Base-by-base conservation (phyloP, 2,888 invertebrate genomes). In the Caenorhabditis japonica region DNA sequence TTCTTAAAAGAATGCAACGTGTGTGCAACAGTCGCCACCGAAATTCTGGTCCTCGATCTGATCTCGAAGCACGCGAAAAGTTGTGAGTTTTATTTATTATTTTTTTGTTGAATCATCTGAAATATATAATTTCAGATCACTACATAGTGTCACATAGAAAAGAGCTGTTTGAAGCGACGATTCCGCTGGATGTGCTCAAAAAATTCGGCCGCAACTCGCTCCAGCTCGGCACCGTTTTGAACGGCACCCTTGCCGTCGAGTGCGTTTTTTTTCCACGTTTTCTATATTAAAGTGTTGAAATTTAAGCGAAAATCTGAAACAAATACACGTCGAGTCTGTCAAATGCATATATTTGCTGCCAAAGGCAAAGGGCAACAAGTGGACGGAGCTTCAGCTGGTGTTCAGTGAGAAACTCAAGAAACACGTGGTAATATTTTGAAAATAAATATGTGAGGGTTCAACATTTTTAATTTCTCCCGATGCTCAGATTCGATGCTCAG, bases 401-500 rank as follows among this genome's bases (percentile, higher is more conserved):
- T 64, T 64, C 27, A 39, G 55, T 36, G 38, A 49, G 12, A 30
- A 34, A 4, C 23, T 68, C 10, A 68, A 68, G 13, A 58, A 52
- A 51, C 15, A 52, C 25, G 58, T 68, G 27, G 53, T 53, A 39
- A 44, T 10, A 7, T n/a, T 41, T n/a, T n/a, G n/a, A n/a, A n/a
- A n/a, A n/a, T n/a, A n/a, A n/a, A n/a, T n/a, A n/a, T n/a, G n/a
- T n/a, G n/a, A n/a, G n/a, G n/a, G n/a, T n/a, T n/a, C n/a, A n/a
- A n/a, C n/a, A n/a, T n/a, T n/a, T n/a, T n/a, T n/a, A n/a, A n/a
- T n/a, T n/a, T n/a, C n/a, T n/a, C n/a, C n/a, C n/a, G n/a, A n/a
- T n/a, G 15, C 39, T 36, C 7, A 68, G 52, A 60, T 70, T 33
- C 23, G 52, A 30, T 64, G 66, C 61, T 52, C 66, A n/a, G 71